phyloP scores from a whole-genome alignment of 2,113 vertebrate species.

The Pseudorhombus dupliciocellatus region DNA sequence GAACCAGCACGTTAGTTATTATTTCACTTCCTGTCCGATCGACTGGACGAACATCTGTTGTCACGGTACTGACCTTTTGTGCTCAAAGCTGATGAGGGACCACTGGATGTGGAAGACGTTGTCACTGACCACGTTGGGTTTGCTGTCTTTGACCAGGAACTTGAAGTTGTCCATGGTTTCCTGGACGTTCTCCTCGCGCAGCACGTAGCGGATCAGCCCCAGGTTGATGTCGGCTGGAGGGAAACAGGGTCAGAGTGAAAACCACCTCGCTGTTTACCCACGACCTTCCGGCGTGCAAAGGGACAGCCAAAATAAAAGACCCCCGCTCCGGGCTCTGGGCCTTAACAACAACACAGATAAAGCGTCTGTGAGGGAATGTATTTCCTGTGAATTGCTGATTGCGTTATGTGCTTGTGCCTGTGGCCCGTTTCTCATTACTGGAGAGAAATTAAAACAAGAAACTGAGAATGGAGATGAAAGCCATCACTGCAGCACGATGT shows the following conservation, averaged over 20 bases:
- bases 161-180: constrained; percentile 91
- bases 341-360: too few relatives aligned
- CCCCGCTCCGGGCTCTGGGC: too few relatives aligned
- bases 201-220: constrained; percentile 90
- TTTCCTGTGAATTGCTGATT: constrained; percentile 17
- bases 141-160: constrained; percentile 95
- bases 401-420: constrained; percentile 11
- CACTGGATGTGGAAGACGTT: constrained; percentile 96
- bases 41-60: not conserved
- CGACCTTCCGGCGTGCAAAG: not conserved
- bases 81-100: constrained; percentile 93
- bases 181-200: constrained; percentile 83
- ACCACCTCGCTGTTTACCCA: not conserved
- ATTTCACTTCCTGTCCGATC: not conserved
- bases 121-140: constrained; percentile 88
- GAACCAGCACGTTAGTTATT: constrained; percentile 5
- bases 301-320: not conserved
- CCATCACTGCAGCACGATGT: constrained; percentile 10
- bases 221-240: constrained; percentile 91
- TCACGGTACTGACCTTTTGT: constrained; percentile 77
- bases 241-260: not conserved
- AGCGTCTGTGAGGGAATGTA: not conserved
- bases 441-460: not conserved
- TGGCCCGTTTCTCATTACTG: constrained; percentile 7
- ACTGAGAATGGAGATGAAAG: constrained; percentile 20